phyloP scores from a whole-genome alignment of 2,113 vertebrate genomes.

The Aegithalos caudatus region DNA sequence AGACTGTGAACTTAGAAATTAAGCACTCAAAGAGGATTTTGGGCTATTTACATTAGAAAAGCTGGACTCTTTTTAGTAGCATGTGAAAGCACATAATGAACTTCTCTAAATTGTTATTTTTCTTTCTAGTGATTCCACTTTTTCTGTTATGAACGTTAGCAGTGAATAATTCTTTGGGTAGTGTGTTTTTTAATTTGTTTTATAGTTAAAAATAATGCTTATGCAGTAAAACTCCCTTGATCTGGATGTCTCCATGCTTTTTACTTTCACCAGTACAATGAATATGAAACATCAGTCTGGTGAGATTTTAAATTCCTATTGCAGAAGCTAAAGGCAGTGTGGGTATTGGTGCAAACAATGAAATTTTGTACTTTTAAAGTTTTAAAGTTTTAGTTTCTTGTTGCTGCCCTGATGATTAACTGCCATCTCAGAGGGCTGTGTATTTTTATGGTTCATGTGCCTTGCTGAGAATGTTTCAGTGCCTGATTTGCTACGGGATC shows the following conservation, averaged over 20 bases:
- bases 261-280: not conserved
- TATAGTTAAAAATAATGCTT: not conserved
- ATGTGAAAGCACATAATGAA: not conserved
- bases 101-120: not conserved
- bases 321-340: not conserved
- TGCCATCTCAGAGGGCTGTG: rapidly evolving
- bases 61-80: not conserved
- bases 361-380: too few species aligned
- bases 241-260: not conserved
- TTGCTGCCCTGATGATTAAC: not conserved
- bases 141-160: not conserved
- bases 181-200: not conserved
- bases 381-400: too few species aligned
- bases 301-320: not conserved
- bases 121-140: not conserved
- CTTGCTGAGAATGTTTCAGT: not conserved
- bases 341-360: not conserved
- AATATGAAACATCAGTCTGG: not conserved
- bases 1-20: not conserved
- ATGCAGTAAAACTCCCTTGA: not conserved
- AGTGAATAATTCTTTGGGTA: not conserved
- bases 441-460: not conserved
- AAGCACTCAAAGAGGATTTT: not conserved
- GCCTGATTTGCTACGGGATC: not conserved
- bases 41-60: not conserved